Percentiles rank a stretch among this genome's conserved stretches.
Evolutionary conservation across 2,888 invertebrate genomes (phyloP).

Genomic region (Pachymerium ferrugineum): DNA sequence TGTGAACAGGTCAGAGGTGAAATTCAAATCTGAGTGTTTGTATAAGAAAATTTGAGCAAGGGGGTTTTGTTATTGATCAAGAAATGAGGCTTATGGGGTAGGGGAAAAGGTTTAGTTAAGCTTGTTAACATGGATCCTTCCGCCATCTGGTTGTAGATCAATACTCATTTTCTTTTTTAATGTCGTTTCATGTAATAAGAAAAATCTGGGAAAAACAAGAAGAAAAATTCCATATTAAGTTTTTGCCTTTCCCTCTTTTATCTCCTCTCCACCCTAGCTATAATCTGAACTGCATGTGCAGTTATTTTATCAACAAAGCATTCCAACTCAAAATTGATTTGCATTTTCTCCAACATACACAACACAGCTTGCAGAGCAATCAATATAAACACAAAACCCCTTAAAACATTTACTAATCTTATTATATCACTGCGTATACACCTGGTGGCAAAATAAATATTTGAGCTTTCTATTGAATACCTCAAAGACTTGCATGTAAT

Average conservation of each 20-base stretch:
- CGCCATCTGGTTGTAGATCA: not conserved
- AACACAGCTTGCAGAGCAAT: not conserved
- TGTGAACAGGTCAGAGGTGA: not conserved
- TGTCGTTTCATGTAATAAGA: not conserved
- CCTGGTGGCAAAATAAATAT: not conserved
- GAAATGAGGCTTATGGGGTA: not conserved
- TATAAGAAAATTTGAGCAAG: not conserved
- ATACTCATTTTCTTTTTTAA: not conserved
- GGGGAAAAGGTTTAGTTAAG: not conserved
- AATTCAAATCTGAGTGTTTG: not conserved
- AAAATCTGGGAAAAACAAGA: not conserved
- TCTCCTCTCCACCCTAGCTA: not conserved
- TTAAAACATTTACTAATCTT: not conserved
- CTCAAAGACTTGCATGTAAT: no score
- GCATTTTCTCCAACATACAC: not conserved
- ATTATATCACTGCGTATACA: not conserved
- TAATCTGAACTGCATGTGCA: not conserved
- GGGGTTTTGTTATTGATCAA: not conserved
- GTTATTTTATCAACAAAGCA: constrained; percentile 13
- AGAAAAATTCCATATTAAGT: not conserved
- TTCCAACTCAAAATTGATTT: constrained; percentile 13
- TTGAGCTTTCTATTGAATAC: not conserved
- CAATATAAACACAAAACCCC: not conserved
- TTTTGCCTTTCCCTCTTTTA: not conserved
- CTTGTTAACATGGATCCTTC: not conserved